These are phyloP conservation scores for Aphidoletes aphidimyza DNA, from an alignment of 2,888 invertebrate genomes.

Conservation along the genomic window DNA sequence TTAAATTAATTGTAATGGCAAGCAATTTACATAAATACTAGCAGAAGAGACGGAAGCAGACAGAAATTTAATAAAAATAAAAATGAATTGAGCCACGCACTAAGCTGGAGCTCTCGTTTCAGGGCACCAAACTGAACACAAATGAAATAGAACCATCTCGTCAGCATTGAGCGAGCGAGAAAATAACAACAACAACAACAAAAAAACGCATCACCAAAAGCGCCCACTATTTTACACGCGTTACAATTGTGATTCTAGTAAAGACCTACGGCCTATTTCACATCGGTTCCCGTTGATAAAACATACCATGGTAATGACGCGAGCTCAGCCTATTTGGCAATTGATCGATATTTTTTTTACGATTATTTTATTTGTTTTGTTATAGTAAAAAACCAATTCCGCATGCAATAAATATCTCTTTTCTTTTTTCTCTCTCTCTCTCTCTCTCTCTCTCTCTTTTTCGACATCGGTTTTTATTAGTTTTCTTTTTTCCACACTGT, in stretches of 20 bases:
- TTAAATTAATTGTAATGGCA: constrained; percentile 51
- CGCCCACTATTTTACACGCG: background rate
- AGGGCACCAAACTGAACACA: background rate
- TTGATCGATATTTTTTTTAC: constrained; percentile 53
- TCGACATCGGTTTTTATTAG: background rate
- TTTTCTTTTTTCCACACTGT: background rate
- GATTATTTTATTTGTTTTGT: constrained; percentile 53
- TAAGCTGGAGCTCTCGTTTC: background rate
- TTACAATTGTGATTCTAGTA: background rate
- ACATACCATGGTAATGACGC: background rate
- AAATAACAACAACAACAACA: background rate
- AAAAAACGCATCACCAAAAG: background rate
- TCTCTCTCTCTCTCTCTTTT: background rate
- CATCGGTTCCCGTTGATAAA: constrained; percentile 26
- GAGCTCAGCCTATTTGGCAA: background rate
- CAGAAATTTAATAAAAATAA: constrained; percentile 32
- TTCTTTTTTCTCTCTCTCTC: background rate
- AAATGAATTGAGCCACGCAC: constrained; percentile 32
- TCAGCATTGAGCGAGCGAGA: background rate
- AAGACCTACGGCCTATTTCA: constrained; percentile 40
- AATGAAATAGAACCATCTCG: constrained; percentile 2
- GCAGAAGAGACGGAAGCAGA: constrained; percentile 31
- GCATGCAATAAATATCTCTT: constrained; percentile 39
- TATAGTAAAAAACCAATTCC: constrained; percentile 50
- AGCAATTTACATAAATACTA: constrained; percentile 47